Conservation (phyloP, 2,113 vertebrate species). For the Haemorhous mexicanus region DNA sequence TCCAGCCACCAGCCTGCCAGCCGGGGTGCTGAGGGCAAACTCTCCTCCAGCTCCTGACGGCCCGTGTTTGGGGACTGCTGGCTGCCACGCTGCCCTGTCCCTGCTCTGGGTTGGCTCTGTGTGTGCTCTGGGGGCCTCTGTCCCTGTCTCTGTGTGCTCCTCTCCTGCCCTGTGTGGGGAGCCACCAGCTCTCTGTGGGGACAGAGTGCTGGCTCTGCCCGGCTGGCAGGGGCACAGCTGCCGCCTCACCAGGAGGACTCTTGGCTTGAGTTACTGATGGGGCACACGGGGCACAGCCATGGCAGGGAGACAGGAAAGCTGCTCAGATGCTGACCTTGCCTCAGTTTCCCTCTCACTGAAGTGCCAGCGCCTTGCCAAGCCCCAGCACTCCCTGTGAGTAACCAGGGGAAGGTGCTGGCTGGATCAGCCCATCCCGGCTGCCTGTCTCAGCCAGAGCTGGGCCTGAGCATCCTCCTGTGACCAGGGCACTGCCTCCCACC, state of each 20-base stretch:
- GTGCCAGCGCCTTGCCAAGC: neutral
- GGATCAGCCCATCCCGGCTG: neutral
- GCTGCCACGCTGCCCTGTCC: neutral
- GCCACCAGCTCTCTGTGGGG: neutral
- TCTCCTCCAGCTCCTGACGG: neutral
- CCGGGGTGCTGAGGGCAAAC: neutral
- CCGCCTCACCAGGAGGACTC: neutral
- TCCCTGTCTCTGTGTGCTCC: neutral
- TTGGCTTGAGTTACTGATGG: neutral
- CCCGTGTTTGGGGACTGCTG: neutral
- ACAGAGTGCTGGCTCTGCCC: rapidly evolving
- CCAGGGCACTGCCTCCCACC: neutral
- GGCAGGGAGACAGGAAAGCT: neutral
- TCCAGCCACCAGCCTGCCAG: neutral
- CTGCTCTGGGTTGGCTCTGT: rapidly evolving
- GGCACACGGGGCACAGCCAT: rapidly evolving
- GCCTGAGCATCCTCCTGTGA: neutral
- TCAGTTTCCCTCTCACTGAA: neutral
- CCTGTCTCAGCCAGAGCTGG: neutral
- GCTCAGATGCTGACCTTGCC: neutral
- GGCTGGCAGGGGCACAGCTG: rapidly evolving
- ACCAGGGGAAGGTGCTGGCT: neutral
- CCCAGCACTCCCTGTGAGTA: rapidly evolving
- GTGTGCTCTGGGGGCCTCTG: neutral
- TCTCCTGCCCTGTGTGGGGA: rapidly evolving